Evolutionary conservation across 2,888 invertebrate genomes (phyloP).

Genomic region (Halictus ligatus): DNA sequence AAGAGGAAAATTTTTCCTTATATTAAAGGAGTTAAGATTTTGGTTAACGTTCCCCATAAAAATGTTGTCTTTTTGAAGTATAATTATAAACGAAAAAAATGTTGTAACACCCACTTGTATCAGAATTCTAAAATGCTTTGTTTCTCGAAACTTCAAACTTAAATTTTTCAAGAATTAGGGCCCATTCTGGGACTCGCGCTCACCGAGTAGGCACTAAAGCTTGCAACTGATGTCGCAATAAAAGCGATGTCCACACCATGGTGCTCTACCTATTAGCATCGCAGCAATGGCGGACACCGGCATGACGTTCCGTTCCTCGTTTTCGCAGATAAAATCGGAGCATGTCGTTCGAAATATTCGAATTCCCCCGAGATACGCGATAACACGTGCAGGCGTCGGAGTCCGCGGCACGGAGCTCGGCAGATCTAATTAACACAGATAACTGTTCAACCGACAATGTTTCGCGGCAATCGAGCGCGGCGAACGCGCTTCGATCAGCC

Average conservation of each 20-base stretch:
- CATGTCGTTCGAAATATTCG: slow-evolving; percentile 7
- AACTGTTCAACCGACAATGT: slow-evolving; percentile 46
- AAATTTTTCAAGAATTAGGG: not conserved
- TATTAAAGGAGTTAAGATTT: too few species aligned
- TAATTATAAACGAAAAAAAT: too few species aligned
- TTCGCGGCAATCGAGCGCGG: slow-evolving; percentile 31
- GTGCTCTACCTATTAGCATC: not conserved
- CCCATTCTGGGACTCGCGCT: not conserved
- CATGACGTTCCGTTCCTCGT: not conserved
- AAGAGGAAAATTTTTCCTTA: too few species aligned
- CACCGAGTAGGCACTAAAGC: not conserved
- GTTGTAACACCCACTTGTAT: too few species aligned
- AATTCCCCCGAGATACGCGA: slow-evolving; percentile 31
- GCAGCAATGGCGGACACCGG: not conserved
- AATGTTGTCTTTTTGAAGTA: too few species aligned
- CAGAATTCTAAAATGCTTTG: too few species aligned
- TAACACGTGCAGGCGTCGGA: not conserved
- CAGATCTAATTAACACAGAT: slow-evolving; percentile 56
- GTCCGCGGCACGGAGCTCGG: not conserved
- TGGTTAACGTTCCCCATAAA: too few species aligned
- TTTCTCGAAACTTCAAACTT: not conserved
- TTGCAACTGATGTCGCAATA: not conserved
- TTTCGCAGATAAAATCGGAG: not conserved
- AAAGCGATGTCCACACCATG: not conserved
- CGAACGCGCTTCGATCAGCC: slow-evolving; percentile 23